Evolutionary conservation across 2,888 invertebrate genomes (phyloP), one percentile per base, ranked within the genome.

Genomic region (Panzeria rudis): DNA sequence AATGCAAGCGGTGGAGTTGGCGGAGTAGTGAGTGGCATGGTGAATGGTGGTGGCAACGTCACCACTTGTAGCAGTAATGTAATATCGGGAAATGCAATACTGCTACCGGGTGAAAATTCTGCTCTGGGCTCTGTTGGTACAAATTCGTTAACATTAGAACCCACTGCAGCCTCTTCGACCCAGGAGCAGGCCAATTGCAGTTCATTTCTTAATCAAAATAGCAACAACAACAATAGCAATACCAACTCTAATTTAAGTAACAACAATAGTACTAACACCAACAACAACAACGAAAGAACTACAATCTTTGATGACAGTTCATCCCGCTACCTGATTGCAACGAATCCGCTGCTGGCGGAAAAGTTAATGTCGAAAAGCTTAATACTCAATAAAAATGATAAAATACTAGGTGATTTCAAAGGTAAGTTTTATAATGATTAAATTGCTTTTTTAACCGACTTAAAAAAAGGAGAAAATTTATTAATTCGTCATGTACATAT

Each of bases 321-420:
- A 7, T 94, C 94, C 88, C 93, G 95, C 91, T 96, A 95, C 91
- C 96, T 96, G 88, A 97, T 97, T 35, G 97, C 97, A 13, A 96
- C 97, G 62, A 97, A 97, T 93, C 97, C 97, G 17, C 93, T 97
- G 87, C 94, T 97, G 86, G 97, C 97, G 88, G 97, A 97, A 94
- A 96, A 96, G 91, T 92, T 94, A 87, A 94, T 97, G 90, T 97
- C 97, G 92, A 91, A 91, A 86, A 90, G 89, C 62, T 73, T 89
- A 52, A 89, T 89, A 64, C 83, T 79, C 77, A 86, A 83, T 62
- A 72, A 81, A 61, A 83, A 66, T 32, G 77, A 64, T 38, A 87
- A 87, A 64, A 66, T 64, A 35, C 71, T 64, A 83, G 41, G 56
- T 38, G 86, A 84, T 59, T 86, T 86, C 47, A 85, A 87, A 86